Percentiles rank a stretch among this genome's conserved stretches.
phyloP scores from a whole-genome alignment of 2,113 vertebrate species.

The Stictonetta naevosa region DNA sequence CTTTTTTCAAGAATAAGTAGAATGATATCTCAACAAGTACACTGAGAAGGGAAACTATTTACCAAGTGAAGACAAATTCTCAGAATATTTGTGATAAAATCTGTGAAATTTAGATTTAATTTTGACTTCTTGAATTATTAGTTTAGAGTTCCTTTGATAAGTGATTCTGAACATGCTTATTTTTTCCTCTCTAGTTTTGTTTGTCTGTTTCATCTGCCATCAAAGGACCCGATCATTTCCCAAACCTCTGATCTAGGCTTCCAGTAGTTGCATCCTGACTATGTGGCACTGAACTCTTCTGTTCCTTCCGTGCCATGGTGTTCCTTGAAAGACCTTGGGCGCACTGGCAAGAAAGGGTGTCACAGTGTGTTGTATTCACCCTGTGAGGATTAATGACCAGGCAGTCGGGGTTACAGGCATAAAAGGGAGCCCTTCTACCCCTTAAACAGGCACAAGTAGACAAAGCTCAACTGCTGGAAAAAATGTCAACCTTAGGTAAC shows the following conservation, averaged over 20 bases:
- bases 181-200: not conserved
- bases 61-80: not conserved
- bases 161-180: not conserved
- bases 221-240: not conserved
- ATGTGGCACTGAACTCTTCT: rapidly evolving
- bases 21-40: not conserved
- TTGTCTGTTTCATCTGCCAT: not conserved
- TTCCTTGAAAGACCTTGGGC: rapidly evolving
- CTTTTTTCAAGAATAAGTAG: not conserved
- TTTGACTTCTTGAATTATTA: not conserved
- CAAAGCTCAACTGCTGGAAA: not conserved
- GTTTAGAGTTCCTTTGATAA: not conserved
- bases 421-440: not conserved
- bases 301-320: rapidly evolving
- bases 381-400: not conserved
- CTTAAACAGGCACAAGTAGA: not conserved
- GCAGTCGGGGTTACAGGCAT: rapidly evolving
- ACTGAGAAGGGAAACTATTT: not conserved
- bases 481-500: not conserved
- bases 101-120: not conserved
- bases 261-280: not conserved
- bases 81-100: not conserved
- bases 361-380: not conserved
- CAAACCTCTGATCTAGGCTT: rapidly evolving
- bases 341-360: not conserved